phyloP scores from a whole-genome alignment of 2,113 vertebrate species.

The Danionella cerebrum region DNA sequence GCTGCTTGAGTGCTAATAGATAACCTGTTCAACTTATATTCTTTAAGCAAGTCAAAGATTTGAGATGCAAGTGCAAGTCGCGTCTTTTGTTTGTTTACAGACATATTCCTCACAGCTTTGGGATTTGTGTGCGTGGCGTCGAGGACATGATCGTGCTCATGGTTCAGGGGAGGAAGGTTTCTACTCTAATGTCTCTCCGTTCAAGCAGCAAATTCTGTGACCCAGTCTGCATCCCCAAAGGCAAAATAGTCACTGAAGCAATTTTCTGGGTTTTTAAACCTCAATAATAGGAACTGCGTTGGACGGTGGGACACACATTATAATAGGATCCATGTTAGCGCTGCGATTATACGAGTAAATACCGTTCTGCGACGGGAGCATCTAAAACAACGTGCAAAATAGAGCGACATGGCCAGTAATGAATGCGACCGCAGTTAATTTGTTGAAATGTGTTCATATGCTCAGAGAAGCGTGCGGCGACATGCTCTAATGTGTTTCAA shows the following conservation, averaged over 20 bases:
- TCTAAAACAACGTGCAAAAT: not conserved
- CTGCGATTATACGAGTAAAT: not conserved
- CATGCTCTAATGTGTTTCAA: not conserved
- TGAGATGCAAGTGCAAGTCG: too few species aligned
- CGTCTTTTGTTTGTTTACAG: not conserved
- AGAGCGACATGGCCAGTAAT: not conserved
- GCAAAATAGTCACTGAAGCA: slow-evolving; percentile 6
- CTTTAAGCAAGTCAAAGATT: too few species aligned
- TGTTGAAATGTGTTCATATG: not conserved
- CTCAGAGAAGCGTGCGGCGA: not conserved
- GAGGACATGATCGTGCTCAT: not conserved
- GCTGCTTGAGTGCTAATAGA: too few species aligned
- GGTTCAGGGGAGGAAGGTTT: not conserved
- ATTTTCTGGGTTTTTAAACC: slow-evolving; percentile 16
- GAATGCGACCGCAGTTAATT: not conserved
- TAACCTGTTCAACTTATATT: too few species aligned
- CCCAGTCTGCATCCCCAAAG: not conserved
- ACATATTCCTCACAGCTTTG: not conserved
- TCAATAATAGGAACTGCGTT: not conserved
- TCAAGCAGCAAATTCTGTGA: not conserved
- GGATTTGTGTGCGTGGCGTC: not conserved
- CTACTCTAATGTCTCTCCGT: not conserved
- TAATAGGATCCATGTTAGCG: not conserved
- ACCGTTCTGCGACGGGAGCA: not conserved
- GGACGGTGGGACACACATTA: not conserved